Conservation (phyloP, 2,888 invertebrate genomes). For the Agonum fuliginosum region DNA sequence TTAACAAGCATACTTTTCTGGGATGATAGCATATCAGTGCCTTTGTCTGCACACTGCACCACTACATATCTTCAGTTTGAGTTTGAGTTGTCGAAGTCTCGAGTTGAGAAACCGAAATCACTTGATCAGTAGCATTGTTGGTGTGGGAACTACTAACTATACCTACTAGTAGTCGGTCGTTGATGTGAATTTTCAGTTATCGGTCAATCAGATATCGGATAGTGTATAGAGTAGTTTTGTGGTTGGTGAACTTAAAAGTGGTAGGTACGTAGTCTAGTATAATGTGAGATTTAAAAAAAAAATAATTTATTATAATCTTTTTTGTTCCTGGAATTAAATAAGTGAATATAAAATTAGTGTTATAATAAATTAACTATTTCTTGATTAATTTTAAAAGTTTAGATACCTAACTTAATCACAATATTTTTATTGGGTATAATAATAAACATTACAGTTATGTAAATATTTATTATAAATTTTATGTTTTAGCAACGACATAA, state of each 20-base stretch:
- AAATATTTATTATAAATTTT: too few relatives aligned
- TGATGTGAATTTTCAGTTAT: not conserved
- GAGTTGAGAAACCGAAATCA: conserved; percentile 30
- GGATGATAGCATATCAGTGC: conserved; percentile 29
- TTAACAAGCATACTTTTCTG: not conserved
- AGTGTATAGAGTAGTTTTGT: conserved; percentile 2
- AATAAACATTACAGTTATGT: too few relatives aligned
- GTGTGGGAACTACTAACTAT: conserved; percentile 18
- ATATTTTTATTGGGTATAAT: too few relatives aligned
- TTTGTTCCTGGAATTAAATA: too few relatives aligned
- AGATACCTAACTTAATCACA: too few relatives aligned
- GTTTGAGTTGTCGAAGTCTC: not conserved
- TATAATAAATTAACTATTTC: too few relatives aligned
- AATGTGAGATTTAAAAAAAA: too few relatives aligned
- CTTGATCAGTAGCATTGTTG: conserved; percentile 35
- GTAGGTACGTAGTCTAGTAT: too few relatives aligned
- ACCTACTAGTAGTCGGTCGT: not conserved
- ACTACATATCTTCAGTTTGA: not conserved
- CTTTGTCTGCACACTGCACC: conserved; percentile 31
- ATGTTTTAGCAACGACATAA: too few relatives aligned
- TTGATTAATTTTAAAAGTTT: too few relatives aligned
- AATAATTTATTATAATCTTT: too few relatives aligned
- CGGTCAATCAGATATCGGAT: not conserved
- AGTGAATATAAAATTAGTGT: too few relatives aligned
- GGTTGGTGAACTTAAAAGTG: not conserved